Percentiles rank a stretch among this genome's conserved stretches.
These are phyloP conservation scores for Conops quadrifasciatus DNA, from an alignment of 2,888 invertebrate species.

Conservation along the genomic window DNA sequence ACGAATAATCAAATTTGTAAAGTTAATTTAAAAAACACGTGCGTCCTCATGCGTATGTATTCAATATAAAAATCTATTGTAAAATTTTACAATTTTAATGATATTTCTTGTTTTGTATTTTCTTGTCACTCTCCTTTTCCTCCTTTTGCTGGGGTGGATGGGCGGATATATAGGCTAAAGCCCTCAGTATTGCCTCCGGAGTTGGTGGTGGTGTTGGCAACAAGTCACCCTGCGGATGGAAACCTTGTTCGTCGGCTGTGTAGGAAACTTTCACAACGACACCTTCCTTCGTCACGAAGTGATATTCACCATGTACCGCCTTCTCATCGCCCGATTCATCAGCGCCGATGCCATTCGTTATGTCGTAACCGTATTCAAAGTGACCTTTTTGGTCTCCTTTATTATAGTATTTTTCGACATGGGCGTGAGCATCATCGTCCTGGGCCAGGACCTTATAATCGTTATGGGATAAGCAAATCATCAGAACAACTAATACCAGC, in stretches of 20 bases:
- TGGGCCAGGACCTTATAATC: conserved; percentile 35
- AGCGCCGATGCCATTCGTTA: conserved; percentile 55
- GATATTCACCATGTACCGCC: conserved; percentile 51
- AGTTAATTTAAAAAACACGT: no score
- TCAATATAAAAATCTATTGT: not conserved
- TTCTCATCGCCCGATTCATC: conserved; percentile 52
- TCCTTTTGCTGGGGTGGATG: conserved; percentile 47
- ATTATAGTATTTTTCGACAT: conserved; percentile 48
- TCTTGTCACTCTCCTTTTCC: not conserved
- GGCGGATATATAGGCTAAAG: conserved; percentile 54
- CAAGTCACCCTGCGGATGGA: conserved; percentile 53
- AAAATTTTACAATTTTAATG: no score
- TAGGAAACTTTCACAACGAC: conserved; percentile 52
- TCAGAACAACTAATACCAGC: no score
- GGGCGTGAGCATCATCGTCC: conserved; percentile 56
- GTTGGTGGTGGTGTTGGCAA: conserved; percentile 58
- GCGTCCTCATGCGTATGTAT: no score
- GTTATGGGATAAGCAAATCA: no score
- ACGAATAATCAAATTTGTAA: no score
- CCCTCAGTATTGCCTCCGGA: conserved; percentile 53
- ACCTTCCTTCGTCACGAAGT: conserved; percentile 55
- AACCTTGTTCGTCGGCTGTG: conserved; percentile 56
- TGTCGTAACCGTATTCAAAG: conserved; percentile 51
- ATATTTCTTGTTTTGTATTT: not conserved
- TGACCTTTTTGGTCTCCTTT: conserved; percentile 53